These are phyloP conservation scores for Pollachius pollachius DNA, from an alignment of 2,113 vertebrate species.

Conservation along the genomic window DNA sequence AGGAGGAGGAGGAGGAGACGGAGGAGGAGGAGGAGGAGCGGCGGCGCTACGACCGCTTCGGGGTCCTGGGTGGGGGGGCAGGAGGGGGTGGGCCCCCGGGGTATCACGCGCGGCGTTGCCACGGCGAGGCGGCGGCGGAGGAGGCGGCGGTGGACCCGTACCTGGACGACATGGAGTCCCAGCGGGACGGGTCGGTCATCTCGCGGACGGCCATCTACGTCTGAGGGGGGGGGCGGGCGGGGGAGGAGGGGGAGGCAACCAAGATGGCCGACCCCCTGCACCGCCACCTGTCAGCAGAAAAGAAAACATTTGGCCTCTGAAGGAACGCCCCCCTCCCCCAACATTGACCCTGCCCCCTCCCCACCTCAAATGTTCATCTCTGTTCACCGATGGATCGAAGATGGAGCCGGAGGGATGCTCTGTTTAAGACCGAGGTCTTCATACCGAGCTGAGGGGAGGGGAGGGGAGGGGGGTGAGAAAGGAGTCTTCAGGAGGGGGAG, in stretches of 20 bases:
- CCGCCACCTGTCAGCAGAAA: no score
- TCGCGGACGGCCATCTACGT: conserved; percentile 87
- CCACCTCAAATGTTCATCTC: no score
- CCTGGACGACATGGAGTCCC: conserved; percentile 88
- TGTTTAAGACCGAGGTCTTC: no score
- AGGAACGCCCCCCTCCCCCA: no score
- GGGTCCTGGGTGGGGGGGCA: conserved; percentile 31
- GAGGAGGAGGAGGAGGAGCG: conserved; percentile 48
- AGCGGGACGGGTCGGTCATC: conserved; percentile 86
- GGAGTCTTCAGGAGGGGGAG: no score
- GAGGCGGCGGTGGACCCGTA: conserved; percentile 62
- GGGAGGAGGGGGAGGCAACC: not conserved
- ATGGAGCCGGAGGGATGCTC: no score
- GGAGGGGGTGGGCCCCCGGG: conserved; percentile 25
- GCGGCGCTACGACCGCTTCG: conserved; percentile 65
- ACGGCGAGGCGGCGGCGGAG: conserved; percentile 30
- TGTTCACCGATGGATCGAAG: no score
- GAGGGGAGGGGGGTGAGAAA: no score
- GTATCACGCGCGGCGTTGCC: conserved; percentile 55
- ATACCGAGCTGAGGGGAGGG: no score
- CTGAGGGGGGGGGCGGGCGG: conserved; percentile 37
- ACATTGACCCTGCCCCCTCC: no score
- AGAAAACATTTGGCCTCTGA: no score
- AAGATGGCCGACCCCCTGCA: no score
- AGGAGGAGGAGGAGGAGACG: conserved; percentile 64